A percentile compares a stretch with the other conserved stretches of the same genome.
phyloP scores from a whole-genome alignment of 2,888 invertebrate species.

The Pammene aurita region DNA sequence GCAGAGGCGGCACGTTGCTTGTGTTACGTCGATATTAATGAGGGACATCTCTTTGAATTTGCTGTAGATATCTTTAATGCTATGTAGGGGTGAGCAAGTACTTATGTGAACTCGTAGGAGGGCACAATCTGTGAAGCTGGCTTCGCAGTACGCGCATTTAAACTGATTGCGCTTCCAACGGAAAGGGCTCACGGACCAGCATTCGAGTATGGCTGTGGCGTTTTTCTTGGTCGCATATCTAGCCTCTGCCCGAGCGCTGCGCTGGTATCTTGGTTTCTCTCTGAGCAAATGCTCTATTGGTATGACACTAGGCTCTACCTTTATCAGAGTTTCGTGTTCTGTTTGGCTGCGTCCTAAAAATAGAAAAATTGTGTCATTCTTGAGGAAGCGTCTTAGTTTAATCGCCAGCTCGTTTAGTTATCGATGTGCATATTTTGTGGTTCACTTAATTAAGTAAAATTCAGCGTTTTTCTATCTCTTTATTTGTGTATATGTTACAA shows the following conservation, averaged over 20 bases:
- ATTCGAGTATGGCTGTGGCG: slow-evolving; percentile 66
- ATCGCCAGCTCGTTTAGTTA: not conserved
- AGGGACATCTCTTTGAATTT: slow-evolving; percentile 76
- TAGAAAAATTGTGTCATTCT: slow-evolving; percentile 65
- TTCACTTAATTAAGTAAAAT: slow-evolving; percentile 11
- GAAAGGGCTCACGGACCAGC: slow-evolving; percentile 73
- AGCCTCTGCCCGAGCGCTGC: slow-evolving; percentile 70
- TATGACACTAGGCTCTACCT: slow-evolving; percentile 48
- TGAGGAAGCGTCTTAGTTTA: slow-evolving; percentile 15
- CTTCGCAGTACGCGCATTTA: slow-evolving; percentile 74
- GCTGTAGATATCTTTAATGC: slow-evolving; percentile 69
- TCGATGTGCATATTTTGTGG: not conserved
- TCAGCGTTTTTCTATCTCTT: not conserved
- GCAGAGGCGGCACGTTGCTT: slow-evolving; percentile 65
- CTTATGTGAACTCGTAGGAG: slow-evolving; percentile 65
- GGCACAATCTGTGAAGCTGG: slow-evolving; percentile 65
- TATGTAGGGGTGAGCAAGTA: slow-evolving; percentile 60
- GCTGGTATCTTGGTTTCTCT: slow-evolving; percentile 61
- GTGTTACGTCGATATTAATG: slow-evolving; percentile 71
- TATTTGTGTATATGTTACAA: slow-evolving; percentile 12
- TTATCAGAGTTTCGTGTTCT: slow-evolving; percentile 54
- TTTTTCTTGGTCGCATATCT: slow-evolving; percentile 72
- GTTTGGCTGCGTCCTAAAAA: slow-evolving; percentile 72
- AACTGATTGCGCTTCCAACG: slow-evolving; percentile 74
- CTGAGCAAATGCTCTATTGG: slow-evolving; percentile 36